Evolutionary conservation across 2,888 invertebrate species (phyloP).

Genomic region (Troides oblongomaculatus): DNA sequence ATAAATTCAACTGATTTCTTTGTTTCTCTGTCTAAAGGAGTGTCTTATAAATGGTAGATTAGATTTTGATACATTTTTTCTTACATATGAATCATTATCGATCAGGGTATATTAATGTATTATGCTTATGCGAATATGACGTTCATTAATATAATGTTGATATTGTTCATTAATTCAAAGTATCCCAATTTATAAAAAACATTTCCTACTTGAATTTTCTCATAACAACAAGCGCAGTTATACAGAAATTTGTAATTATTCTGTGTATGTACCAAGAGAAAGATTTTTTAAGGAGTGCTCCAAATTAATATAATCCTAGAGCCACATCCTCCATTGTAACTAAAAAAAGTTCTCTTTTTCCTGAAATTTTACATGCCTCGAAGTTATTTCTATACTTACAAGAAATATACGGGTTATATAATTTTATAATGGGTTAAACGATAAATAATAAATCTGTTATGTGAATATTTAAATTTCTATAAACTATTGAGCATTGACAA

Average conservation of each 20-base stretch:
- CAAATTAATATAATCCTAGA: conserved; percentile 24
- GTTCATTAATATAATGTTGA: background rate
- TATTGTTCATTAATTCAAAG: background rate
- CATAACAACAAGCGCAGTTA: conserved; percentile 9
- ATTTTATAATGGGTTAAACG: background rate
- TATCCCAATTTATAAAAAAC: background rate
- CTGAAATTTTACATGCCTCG: conserved; percentile 19
- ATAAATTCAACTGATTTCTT: no score
- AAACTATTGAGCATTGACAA: background rate
- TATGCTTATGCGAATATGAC: background rate
- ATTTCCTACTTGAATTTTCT: conserved; percentile 1
- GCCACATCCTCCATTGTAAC: conserved; percentile 18
- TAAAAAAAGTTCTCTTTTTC: conserved; percentile 25
- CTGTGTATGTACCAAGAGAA: conserved; percentile 8
- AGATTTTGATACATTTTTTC: background rate
- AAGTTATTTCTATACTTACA: background rate
- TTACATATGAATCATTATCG: background rate
- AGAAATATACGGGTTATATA: background rate
- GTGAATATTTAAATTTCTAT: conserved; percentile 19
- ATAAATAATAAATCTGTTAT: background rate
- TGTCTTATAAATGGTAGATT: no score
- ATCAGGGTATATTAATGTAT: background rate
- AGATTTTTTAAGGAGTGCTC: conserved; percentile 21
- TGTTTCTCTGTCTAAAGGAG: no score
- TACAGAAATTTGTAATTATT: conserved; percentile 21